Evolutionary conservation across 2,797 vertebrate genomes (phyloP).

Genomic region (Galaxias olidus): DNA sequence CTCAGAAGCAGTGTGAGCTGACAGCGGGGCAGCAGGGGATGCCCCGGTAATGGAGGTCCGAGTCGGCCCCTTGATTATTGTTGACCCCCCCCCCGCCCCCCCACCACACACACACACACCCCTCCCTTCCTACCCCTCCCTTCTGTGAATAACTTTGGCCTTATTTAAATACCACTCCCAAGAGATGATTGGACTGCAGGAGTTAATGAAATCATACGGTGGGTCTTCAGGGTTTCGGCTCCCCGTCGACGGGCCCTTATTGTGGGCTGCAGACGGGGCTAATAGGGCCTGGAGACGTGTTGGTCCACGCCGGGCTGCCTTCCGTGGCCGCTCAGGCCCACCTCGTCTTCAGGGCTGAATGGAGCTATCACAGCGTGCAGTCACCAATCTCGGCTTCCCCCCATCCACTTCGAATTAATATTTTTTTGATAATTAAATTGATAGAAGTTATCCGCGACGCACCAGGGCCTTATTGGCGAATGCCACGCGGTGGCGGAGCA

Average conservation of each 20-base stretch:
- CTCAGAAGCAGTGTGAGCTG: slow-evolving; percentile 31
- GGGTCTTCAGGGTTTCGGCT: slow-evolving; percentile 48
- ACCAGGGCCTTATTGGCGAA: slow-evolving; percentile 72
- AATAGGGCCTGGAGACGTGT: slow-evolving; percentile 48
- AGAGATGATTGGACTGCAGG: slow-evolving; percentile 53
- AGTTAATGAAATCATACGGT: slow-evolving; percentile 69
- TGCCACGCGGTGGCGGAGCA: slow-evolving; percentile 64
- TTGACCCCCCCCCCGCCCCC: slow-evolving; percentile 33
- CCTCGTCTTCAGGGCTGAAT: slow-evolving; percentile 46
- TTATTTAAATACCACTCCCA: slow-evolving; percentile 51
- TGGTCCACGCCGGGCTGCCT: slow-evolving; percentile 56
- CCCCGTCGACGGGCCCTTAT: slow-evolving; percentile 56
- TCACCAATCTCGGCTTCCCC: slow-evolving; percentile 26
- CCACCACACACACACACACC: too few relatives aligned
- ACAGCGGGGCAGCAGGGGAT: slow-evolving; percentile 37
- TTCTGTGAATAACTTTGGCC: slow-evolving; percentile 50
- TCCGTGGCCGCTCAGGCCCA: slow-evolving; percentile 59
- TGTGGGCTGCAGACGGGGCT: slow-evolving; percentile 53
- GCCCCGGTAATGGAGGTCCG: slow-evolving; percentile 56
- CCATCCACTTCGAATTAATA: slow-evolving; percentile 69
- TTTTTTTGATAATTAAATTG: slow-evolving; percentile 80
- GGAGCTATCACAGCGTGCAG: slow-evolving; percentile 42
- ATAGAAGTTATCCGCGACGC: slow-evolving; percentile 77
- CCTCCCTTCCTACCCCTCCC: neutral
- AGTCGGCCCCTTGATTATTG: slow-evolving; percentile 62